These are phyloP conservation scores for Donacobius atricapilla DNA, from an alignment of 2,113 vertebrate genomes.

Conservation along the genomic window DNA sequence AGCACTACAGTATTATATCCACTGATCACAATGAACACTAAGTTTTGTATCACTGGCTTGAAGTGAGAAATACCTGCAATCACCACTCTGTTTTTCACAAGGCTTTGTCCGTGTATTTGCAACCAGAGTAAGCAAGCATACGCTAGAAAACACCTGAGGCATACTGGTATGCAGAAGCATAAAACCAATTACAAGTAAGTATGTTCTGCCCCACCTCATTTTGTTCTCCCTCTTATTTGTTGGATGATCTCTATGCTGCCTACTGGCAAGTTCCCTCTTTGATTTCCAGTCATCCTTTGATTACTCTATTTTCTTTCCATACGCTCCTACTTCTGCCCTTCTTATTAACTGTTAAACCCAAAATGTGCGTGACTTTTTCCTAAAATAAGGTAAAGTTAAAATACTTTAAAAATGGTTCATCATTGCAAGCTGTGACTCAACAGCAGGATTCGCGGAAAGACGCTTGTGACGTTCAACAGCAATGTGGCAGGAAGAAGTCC, in stretches of 20 bases:
- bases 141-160: neutral
- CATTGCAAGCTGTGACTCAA: neutral
- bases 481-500: neutral
- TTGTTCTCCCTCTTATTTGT: neutral
- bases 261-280: neutral
- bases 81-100: neutral
- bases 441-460: neutral
- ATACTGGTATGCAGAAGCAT: neutral
- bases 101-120: neutral
- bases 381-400: neutral
- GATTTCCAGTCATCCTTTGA: neutral
- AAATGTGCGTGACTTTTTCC: accelerated
- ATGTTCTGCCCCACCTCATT: neutral
- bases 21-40: neutral
- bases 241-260: neutral
- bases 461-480: neutral
- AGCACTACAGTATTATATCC: neutral
- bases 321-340: neutral
- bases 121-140: neutral
- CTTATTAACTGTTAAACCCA: neutral
- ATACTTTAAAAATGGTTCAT: neutral
- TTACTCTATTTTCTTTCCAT: neutral
- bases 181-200: neutral
- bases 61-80: neutral
- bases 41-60: neutral